Evolutionary conservation across 1,140 invertebrate genomes (phyloP), one percentile per base, ranked within the genome.

Genomic region (Hyposmocoma kahamanoa): DNA sequence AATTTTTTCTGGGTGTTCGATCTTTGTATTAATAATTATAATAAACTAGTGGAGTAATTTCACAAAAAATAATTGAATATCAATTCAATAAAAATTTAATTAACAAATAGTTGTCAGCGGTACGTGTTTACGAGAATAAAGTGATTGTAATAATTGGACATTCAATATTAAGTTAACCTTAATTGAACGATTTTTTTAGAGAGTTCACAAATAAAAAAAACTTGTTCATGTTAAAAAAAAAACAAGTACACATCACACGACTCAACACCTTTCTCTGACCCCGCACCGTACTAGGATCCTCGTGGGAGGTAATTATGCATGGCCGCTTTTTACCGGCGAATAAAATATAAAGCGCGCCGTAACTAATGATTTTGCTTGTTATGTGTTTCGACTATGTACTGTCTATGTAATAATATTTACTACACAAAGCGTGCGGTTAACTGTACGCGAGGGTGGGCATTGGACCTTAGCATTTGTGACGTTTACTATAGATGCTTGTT

Each of bases 221-320:
- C 11, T 28, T 28, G 11, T 28, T 28, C 11, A 28, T 6, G 24
- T 28, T 6, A 28, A n/a, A n/a, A 22, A 39, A 30, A 15, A 53
- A 49, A 44, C 26, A 57, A 30, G 5, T 36, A 54, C 10, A 4
- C 22, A n/a, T 53, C 45, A 47, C 19, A 54, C 59, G 15, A 45
- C 65, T 76, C 67, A 19, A 61, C 24, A 17, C 22, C 28, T n/a
- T 9, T 30, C 56, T 42, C 9, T 67, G 64, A 64, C 34, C 52
- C 45, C 39, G 49, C 61, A 24, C 62, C 67, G 59, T 57, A 54
- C 64, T 66, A 68, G 66, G 68, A 71, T 72, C 68, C 70, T 67
- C 73, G 71, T 67, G 69, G 77, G 77, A 81, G 77, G 80, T 84
- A 84, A 84, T 84, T 84, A 84, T 84, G 77, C 74, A 79, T 78